A percentile compares a stretch with the other conserved stretches of the same genome.
phyloP scores from a whole-genome alignment of 2,113 vertebrate genomes.

The Muntiacus reevesi region DNA sequence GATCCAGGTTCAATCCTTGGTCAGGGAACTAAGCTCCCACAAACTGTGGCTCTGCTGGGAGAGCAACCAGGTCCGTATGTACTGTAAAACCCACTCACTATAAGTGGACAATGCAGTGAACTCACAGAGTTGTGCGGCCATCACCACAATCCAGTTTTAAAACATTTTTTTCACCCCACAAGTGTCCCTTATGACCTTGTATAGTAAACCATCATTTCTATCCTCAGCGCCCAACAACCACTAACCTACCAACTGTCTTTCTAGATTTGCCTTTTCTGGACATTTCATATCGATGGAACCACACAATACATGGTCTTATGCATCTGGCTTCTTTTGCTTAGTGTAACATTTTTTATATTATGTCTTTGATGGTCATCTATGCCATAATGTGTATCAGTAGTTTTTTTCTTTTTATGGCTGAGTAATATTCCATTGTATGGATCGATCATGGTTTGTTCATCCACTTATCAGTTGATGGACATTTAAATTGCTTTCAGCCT shows the following conservation, averaged over 20 bases:
- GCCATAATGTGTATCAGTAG: not conserved
- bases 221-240: not conserved
- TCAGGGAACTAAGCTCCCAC: not conserved
- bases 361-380: not conserved
- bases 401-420: not conserved
- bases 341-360: not conserved
- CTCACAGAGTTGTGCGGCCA: not conserved
- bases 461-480: not conserved
- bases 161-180: not conserved
- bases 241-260: not conserved
- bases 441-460: not conserved
- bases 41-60: not conserved
- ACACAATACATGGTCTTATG: not conserved
- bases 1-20: not conserved
- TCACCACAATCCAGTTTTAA: not conserved
- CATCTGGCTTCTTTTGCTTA: not conserved
- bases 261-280: not conserved
- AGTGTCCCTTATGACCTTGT: not conserved
- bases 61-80: not conserved
- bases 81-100: not conserved
- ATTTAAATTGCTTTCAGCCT: not conserved
- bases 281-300: not conserved
- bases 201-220: not conserved
- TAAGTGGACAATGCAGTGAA: not conserved
- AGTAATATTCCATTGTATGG: not conserved